Evolutionary conservation across 1,140 invertebrate species (phyloP).

Genomic region (Lanistes nyassanus): DNA sequence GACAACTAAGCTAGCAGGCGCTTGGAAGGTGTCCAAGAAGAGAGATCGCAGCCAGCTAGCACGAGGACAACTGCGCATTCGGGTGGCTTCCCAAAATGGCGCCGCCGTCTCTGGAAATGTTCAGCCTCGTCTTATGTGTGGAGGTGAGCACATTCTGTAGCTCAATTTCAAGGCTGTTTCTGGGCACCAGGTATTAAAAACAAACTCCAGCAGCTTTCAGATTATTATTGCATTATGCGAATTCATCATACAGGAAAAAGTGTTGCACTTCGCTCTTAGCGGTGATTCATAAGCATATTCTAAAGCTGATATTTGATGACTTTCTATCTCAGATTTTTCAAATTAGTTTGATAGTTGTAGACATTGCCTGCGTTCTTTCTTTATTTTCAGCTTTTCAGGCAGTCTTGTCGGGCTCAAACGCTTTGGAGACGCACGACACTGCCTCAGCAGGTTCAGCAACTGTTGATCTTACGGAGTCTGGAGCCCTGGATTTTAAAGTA

Average conservation of each 20-base stretch:
- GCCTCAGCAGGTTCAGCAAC: slow-evolving; percentile 30
- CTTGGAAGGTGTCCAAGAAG: slow-evolving; percentile 30
- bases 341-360: too few relatives aligned
- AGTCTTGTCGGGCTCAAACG: slow-evolving; percentile 22
- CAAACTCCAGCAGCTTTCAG: too few relatives aligned
- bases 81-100: slow-evolving; percentile 30
- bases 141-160: slow-evolving; percentile 16
- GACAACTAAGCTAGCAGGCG: slow-evolving; percentile 26
- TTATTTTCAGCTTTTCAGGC: slow-evolving; percentile 33
- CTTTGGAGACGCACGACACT: slow-evolving; percentile 18
- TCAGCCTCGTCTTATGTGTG: slow-evolving; percentile 30
- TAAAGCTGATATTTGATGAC: too few relatives aligned
- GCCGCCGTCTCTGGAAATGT: slow-evolving; percentile 26
- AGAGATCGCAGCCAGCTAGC: slow-evolving; percentile 35
- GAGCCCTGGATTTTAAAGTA: slow-evolving; percentile 27
- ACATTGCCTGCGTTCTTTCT: neutral
- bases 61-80: slow-evolving; percentile 31
- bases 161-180: too few relatives aligned
- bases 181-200: too few relatives aligned
- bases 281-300: too few relatives aligned
- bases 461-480: slow-evolving; percentile 29
- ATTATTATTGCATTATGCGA: too few relatives aligned
- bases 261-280: too few relatives aligned
- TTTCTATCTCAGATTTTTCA: too few relatives aligned
- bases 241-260: too few relatives aligned